Base-by-base conservation (phyloP, 1,140 invertebrate genomes). In the Scylla paramamosain region DNA sequence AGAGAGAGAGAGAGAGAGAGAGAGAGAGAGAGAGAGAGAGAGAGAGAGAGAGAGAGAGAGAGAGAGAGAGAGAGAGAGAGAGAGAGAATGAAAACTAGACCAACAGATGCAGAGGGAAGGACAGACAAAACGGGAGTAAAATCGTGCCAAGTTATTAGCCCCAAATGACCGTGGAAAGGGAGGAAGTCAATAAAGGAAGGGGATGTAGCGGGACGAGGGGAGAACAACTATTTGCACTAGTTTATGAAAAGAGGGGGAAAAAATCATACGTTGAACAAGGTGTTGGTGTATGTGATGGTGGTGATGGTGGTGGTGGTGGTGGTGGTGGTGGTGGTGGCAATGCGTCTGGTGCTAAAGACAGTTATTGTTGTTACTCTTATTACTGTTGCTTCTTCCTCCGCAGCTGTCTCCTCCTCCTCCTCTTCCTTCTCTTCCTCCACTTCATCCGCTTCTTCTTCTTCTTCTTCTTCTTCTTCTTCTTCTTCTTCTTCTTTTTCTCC, bases 41-140 rank as follows among this genome's bases (percentile, higher is more conserved):
- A 31, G 8, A 31, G 14, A 31, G 87, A 0, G 29, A 89, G 28
- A 39, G 28, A 89, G 87, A 89, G 14, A 45, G 88, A 90, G 87
- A 89, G 87, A 31, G 29, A 89, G 87, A 89, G 87, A 89, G 29
- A 89, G 87, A 89, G 87, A 89, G 87, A 89, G 29, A 25, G 6
- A 7, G 20, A 77, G 67, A 59, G 39, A 59, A 16, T 20, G 52
- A 59, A n/a, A 77, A 77, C 25, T 25, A 77, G 20, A 77, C 67
- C 25, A 77, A 77, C 67, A 77, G n/a, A 77, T 7, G 67, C 67
- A 77, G 25, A 77, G 67, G n/a, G 20, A 77, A 77, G 16, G 67
- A 77, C 20, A 77, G 67, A 77, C 8, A n/a, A 77, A 77, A 77
- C 52, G 52, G 1, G 6, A 77, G n/a, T 25, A 8, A n/a, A 77